phyloP scores from a whole-genome alignment of 2,797 vertebrate species.

The Paedocypris micromegethes region DNA sequence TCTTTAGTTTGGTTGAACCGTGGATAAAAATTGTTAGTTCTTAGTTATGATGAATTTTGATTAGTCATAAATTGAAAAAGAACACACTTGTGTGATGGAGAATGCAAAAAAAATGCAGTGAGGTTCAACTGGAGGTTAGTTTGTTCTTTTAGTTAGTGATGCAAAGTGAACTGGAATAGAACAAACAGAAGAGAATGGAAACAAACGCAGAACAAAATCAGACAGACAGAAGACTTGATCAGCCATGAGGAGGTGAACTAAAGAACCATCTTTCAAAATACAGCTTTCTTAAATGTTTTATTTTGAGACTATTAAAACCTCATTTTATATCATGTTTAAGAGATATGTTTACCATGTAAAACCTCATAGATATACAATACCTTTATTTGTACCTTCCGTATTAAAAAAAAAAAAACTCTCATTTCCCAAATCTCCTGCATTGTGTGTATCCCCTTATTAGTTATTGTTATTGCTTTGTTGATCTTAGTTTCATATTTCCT shows the following conservation, averaged over 20 bases:
- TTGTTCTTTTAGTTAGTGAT: neutral
- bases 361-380: too few species aligned
- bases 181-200: conserved; percentile 44
- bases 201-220: conserved; percentile 57
- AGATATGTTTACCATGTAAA: too few species aligned
- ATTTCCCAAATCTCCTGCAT: too few species aligned
- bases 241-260: conserved; percentile 56
- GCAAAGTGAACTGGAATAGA: conserved; percentile 37
- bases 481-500: too few species aligned
- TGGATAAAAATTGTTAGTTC: too few species aligned
- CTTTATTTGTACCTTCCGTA: too few species aligned
- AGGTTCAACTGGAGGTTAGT: conserved; percentile 16
- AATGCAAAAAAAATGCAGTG: conserved; percentile 10
- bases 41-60: neutral
- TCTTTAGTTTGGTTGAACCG: neutral
- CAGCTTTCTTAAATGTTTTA: neutral
- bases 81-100: conserved; percentile 24
- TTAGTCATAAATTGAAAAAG: conserved; percentile 7
- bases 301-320: conserved; percentile 33
- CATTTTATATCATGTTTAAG: too few species aligned
- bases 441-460: too few species aligned
- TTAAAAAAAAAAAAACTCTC: too few species aligned
- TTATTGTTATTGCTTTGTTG: too few species aligned
- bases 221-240: conserved; percentile 52
- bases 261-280: conserved; percentile 32